Evolutionary conservation across 2,113 vertebrate species (phyloP), one percentile per base, ranked within the genome.

Genomic region (Caloenas nicobarica): DNA sequence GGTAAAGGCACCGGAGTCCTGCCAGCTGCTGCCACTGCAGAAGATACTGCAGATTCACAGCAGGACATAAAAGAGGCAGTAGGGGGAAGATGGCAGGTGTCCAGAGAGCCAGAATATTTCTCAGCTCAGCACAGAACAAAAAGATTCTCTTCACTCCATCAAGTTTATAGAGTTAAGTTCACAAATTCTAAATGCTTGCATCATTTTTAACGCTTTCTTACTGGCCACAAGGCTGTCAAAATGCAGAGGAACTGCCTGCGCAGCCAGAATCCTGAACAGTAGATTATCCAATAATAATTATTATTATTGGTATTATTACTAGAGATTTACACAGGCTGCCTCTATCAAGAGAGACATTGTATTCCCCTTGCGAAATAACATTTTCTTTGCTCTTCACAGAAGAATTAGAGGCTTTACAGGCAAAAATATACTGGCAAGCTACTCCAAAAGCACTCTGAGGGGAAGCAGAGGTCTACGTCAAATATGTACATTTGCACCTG

Each of bases 161-260:
- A 95, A 87, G 93, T 97, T 97, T 96, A 97, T 93, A 87, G 95
- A 96, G 94, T 93, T 93, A 97, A 95, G 94, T 95, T 95, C 93
- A 97, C 94, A 93, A 96, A 92, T 57, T 84, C 89, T 95, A 96
- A 97, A 97, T 60, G 86, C 84, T 95, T 91, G 66, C 94, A 85
- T 92, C 69, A 87, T 91, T 96, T 96, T 91, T 84, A 95, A 89
- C 7, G 19, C 81, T 85, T 95, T 76, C 81, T 92, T 44, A 81
- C 91, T 79, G 89, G 53, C 86, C 95, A 85, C 84, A 26, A 79
- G 86, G 51, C 70, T 95, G 91, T 79, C 89, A 92, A 92, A 93
- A 91, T 31, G 65, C 86, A 96, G 65, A 95, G 34, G 81, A 93
- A 89, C 77, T 85, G 86, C 65, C 91, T 81, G 81, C 0, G 0